Base-by-base conservation (phyloP, 2,113 vertebrate species). In the Desmodus rotundus region DNA sequence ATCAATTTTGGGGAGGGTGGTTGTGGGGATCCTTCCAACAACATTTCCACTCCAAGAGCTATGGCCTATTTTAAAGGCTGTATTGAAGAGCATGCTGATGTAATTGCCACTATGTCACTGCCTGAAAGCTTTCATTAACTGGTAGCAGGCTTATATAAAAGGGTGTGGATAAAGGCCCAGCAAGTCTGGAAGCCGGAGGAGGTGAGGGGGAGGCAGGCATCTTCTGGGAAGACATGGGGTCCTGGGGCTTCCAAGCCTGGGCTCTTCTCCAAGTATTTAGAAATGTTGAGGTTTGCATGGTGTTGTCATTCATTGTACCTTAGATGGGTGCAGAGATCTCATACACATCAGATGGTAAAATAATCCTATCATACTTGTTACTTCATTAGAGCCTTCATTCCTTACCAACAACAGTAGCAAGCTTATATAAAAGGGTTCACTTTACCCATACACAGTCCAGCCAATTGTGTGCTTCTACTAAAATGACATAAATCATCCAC, bases 91-190 rank as follows among this genome's bases (percentile, higher is more conserved):
- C 90, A 47, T 38, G 20, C 95, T 97, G 86, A 96, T 91, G 45
- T 89, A 93, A 95, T 96, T 89, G 82, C 86, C 89, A 84, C 78
- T 91, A 1, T 87, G 85, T 93, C 94, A 70, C 82, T 89, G 92
- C 82, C 73, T 89, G 78, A 68, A 96, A 94, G 82, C 56, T 61
- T 47, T 78, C 50, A 68, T 91, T 87, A 94, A 45, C 65, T 56
- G 16, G 68, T 26, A 58, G 54, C 47, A 80, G 56, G 41, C 72
- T 87, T 82, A 4, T 92, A 22, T 74, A n/a, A 88, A 90, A 72
- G 15, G 50, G 17, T 38, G 3, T 1, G 16, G 16, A 61, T 73
- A n/a, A 78, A 93, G 56, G 14, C 33, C 24, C 77, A 54, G 68
- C 16, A 93, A 89, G 16, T 65, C 17, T 45, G 47, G 73, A 65